A percentile compares a stretch with the other conserved stretches of the same genome.
phyloP scores from a whole-genome alignment of 2,888 invertebrate species.

The Dromius quadrimaculatus region DNA sequence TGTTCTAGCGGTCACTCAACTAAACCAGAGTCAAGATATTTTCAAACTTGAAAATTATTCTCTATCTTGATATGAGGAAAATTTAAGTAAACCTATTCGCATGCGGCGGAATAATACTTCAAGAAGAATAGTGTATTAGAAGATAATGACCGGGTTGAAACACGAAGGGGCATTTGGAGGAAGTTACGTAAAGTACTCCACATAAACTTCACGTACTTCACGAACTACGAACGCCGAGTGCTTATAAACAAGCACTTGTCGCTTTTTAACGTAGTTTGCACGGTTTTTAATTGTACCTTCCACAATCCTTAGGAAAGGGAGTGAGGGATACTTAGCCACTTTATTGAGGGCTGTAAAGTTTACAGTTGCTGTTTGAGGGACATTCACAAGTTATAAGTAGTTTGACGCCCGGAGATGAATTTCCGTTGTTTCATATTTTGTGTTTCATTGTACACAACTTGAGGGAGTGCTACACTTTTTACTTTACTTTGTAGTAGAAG shows the following conservation, averaged over 20 bases:
- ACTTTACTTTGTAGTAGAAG: too few species aligned
- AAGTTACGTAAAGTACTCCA: constrained; percentile 1
- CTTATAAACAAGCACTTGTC: constrained; percentile 13
- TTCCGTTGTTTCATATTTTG: too few species aligned
- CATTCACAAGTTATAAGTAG: neutral
- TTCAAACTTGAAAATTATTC: too few species aligned
- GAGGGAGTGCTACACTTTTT: too few species aligned
- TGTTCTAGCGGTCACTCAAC: too few species aligned
- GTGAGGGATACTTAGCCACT: neutral
- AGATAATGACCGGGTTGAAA: neutral
- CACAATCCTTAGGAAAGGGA: neutral
- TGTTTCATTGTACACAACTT: too few species aligned
- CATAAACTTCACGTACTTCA: constrained; percentile 13
- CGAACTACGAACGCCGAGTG: neutral
- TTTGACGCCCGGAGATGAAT: neutral
- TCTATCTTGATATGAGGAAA: neutral
- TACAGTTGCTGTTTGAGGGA: neutral
- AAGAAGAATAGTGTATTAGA: constrained; percentile 15
- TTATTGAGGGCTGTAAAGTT: constrained; percentile 10
- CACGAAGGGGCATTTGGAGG: constrained; percentile 1
- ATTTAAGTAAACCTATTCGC: neutral
- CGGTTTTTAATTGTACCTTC: constrained; percentile 2
- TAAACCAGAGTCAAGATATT: too few species aligned
- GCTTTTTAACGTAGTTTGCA: constrained; percentile 3
- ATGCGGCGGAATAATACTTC: neutral